These are phyloP conservation scores for Tetrax tetrax DNA, from an alignment of 2,113 vertebrate species.

Conservation along the genomic window DNA sequence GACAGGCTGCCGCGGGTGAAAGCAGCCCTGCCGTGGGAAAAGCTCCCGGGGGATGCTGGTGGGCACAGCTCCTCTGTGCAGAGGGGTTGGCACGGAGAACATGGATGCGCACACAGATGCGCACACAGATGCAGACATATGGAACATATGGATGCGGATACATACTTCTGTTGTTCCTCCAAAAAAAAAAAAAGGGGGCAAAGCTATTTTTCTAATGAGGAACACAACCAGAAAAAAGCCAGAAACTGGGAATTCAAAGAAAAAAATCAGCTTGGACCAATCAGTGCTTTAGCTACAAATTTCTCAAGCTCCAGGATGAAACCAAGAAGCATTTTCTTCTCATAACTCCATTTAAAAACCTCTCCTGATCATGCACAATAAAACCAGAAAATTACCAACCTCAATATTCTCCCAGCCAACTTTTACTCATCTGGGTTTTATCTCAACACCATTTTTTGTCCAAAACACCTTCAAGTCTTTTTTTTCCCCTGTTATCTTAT, in stretches of 20 bases:
- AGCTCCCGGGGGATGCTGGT: too few relatives aligned
- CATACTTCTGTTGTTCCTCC: accelerated
- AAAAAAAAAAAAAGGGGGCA: too few relatives aligned
- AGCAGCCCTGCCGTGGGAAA: background rate
- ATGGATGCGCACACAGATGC: too few relatives aligned
- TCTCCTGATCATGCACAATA: accelerated
- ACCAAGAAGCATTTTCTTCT: background rate
- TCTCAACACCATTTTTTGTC: background rate
- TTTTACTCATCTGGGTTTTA: accelerated
- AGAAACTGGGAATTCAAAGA: background rate
- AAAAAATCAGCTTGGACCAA: accelerated
- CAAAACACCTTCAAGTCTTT: background rate
- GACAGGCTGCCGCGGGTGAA: background rate
- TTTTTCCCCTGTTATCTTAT: accelerated
- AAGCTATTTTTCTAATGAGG: background rate
- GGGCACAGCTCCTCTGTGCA: background rate
- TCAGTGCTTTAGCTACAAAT: background rate
- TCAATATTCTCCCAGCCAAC: background rate
- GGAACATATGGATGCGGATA: accelerated
- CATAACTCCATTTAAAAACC: background rate
- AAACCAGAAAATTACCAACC: background rate
- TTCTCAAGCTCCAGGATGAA: background rate
- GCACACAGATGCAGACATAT: too few relatives aligned
- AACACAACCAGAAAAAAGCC: background rate
- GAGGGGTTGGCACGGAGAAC: too few relatives aligned